A percentile compares a stretch with the other conserved stretches of the same genome.
Evolutionary conservation across 2,888 invertebrate genomes (phyloP).

Genomic region (Vanessa cardui): DNA sequence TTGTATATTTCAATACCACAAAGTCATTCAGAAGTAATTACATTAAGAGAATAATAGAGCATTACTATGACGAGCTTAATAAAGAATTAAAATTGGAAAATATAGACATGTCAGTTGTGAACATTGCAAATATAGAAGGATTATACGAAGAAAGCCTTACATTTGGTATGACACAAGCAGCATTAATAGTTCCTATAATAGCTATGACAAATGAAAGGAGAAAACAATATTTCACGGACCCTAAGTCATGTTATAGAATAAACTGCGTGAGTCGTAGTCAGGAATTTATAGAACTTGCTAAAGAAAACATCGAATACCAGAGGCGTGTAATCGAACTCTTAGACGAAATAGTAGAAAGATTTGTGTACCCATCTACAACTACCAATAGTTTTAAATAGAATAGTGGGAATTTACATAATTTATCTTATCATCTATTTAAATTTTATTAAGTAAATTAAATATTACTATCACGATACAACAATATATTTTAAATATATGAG

Average conservation of each 20-base stretch:
- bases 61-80: slow-evolving; percentile 79
- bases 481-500: background rate
- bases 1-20: slow-evolving; percentile 81
- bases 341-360: slow-evolving; percentile 81
- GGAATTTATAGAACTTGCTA: slow-evolving; percentile 60
- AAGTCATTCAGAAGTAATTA: slow-evolving; percentile 67
- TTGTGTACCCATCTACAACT: slow-evolving; percentile 39
- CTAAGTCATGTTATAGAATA: slow-evolving; percentile 49
- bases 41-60: slow-evolving; percentile 69
- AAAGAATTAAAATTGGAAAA: slow-evolving; percentile 63
- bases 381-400: background rate
- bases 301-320: slow-evolving; percentile 57
- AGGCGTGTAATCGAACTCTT: slow-evolving; percentile 78
- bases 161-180: slow-evolving; percentile 68
- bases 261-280: slow-evolving; percentile 61
- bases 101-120: slow-evolving; percentile 53
- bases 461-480: background rate
- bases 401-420: background rate
- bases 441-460: background rate
- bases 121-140: slow-evolving; percentile 48
- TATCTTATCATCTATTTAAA: slow-evolving; percentile 10
- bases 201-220: slow-evolving; percentile 54
- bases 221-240: slow-evolving; percentile 57
- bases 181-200: slow-evolving; percentile 63
- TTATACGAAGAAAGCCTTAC: slow-evolving; percentile 60